Evolutionary conservation across 2,797 vertebrate genomes (phyloP).

Genomic region (Ceryle rudis): DNA sequence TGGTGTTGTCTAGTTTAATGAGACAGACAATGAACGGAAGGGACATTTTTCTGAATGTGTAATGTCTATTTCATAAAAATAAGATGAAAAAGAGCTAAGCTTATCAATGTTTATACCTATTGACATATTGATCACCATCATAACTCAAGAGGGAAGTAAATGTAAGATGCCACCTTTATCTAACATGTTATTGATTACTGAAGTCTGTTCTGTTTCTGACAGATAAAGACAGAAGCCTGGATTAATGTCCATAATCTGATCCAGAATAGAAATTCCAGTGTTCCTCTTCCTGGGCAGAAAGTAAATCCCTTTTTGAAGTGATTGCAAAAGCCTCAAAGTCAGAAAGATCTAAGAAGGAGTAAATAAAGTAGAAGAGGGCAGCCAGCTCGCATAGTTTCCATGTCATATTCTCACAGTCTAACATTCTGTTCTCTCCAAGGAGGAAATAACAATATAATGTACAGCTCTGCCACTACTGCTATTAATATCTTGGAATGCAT

Average conservation of each 20-base stretch:
- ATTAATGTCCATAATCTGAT: neutral
- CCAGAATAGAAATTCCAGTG: neutral
- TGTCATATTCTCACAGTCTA: slow-evolving; percentile 72
- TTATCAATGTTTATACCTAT: neutral
- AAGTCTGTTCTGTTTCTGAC: neutral
- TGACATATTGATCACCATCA: neutral
- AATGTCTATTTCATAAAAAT: neutral
- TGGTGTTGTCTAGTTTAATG: neutral
- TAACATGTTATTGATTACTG: neutral
- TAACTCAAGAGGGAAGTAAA: neutral
- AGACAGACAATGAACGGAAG: neutral
- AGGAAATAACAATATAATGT: slow-evolving; percentile 77
- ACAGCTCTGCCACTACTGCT: slow-evolving; percentile 73
- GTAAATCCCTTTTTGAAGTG: slow-evolving; percentile 49
- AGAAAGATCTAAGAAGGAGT: slow-evolving; percentile 69
- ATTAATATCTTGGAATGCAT: slow-evolving; percentile 76
- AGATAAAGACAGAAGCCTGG: neutral
- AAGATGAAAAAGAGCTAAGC: neutral
- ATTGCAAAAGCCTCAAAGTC: slow-evolving; percentile 46
- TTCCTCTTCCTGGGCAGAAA: slow-evolving; percentile 41
- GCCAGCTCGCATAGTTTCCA: slow-evolving; percentile 74
- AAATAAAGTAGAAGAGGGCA: slow-evolving; percentile 44
- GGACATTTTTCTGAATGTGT: neutral
- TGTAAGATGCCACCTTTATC: neutral
- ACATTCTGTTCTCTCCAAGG: slow-evolving; percentile 77